A percentile compares a stretch with the other conserved stretches of the same genome.
Evolutionary conservation across 2,797 vertebrate genomes (phyloP).

Genomic region (Ammospiza maritima): DNA sequence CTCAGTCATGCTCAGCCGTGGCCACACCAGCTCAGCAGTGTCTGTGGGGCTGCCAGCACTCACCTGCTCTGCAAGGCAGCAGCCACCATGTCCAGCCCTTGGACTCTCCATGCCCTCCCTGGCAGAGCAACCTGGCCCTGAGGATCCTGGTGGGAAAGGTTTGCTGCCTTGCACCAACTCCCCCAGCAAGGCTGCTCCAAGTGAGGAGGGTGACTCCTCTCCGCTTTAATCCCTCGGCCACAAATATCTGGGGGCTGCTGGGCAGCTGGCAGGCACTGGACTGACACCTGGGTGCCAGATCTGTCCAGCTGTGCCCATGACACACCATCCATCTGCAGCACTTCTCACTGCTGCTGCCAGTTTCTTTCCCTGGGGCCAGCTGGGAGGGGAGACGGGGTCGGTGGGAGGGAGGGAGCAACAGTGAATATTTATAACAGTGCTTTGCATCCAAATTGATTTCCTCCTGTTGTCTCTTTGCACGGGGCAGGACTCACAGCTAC

Average conservation of each 20-base stretch:
- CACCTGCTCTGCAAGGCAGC: neutral
- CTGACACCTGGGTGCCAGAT: conserved; percentile 69
- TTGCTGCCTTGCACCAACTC: neutral
- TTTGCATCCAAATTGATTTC: conserved; percentile 10
- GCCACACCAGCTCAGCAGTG: neutral
- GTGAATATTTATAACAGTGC: neutral
- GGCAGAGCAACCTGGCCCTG: neutral
- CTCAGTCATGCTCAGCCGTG: fast-evolving
- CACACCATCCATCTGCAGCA: conserved; percentile 46
- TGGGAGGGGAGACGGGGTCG: neutral
- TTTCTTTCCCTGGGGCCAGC: conserved; percentile 25
- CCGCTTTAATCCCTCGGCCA: neutral
- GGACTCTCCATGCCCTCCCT: too few species aligned
- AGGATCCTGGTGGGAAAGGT: neutral
- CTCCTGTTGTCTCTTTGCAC: neutral
- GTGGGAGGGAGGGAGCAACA: neutral
- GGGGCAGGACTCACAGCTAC: neutral
- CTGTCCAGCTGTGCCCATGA: conserved; percentile 70
- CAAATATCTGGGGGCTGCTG: conserved; percentile 21
- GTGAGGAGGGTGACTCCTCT: conserved; percentile 5
- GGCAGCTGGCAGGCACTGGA: conserved; percentile 66
- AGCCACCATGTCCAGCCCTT: fast-evolving
- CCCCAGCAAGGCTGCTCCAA: neutral
- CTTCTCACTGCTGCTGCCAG: conserved; percentile 51
- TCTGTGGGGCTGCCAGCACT: neutral